Percentiles rank a stretch among this genome's conserved stretches.
phyloP scores from a whole-genome alignment of 2,888 invertebrate genomes.

The Mystacides longicornis region DNA sequence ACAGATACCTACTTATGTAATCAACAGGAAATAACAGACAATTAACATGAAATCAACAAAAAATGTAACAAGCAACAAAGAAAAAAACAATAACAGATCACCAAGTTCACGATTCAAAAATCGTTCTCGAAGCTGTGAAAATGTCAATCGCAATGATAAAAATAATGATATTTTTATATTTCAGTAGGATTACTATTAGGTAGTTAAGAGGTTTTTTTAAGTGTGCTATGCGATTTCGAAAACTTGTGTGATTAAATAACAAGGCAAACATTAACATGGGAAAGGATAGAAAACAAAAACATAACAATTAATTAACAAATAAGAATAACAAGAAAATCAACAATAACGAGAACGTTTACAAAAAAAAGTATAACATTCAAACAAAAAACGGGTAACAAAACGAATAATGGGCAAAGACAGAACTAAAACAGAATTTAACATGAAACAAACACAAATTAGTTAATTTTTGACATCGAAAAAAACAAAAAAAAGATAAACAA shows the following conservation, averaged over 20 bases:
- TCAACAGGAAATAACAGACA: neutral
- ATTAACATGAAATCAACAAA: neutral
- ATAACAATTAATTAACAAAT: constrained; percentile 1
- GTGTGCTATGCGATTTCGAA: too few species aligned
- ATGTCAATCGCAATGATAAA: too few species aligned
- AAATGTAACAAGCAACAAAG: neutral
- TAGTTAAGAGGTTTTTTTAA: too few species aligned
- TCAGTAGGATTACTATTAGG: too few species aligned
- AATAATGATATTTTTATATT: too few species aligned
- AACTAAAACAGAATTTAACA: neutral
- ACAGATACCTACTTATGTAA: too few species aligned
- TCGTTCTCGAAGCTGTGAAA: too few species aligned
- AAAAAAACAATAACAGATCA: too few species aligned
- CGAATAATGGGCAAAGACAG: neutral
- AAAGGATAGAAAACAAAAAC: neutral
- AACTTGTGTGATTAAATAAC: too few species aligned
- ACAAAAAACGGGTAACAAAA: neutral
- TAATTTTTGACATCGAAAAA: too few species aligned
- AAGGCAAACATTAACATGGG: too few species aligned
- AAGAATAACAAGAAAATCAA: neutral
- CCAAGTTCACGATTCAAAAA: too few species aligned
- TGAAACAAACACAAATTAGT: constrained; percentile 1
- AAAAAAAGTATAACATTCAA: neutral
- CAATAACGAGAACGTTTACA: neutral
- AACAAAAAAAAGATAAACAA: neutral